Base-by-base conservation (phyloP, 2,797 vertebrate species). In the Propithecus perrieri region DNA sequence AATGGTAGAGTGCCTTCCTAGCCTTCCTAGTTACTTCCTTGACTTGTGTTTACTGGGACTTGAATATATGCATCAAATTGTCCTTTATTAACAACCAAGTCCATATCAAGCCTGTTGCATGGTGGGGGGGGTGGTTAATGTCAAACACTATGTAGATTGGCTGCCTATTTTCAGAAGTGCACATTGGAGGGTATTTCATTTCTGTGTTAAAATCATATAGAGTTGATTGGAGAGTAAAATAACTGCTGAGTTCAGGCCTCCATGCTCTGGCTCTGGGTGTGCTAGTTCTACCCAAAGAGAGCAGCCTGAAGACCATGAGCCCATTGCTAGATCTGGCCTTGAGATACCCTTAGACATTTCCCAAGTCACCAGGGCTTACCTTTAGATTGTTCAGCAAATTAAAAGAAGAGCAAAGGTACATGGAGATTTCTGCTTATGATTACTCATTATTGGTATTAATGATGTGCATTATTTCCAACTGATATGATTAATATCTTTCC, bases 21-120 rank as follows among this genome's bases (percentile, higher is more conserved):
- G 33, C 76, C 53, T 94, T 94, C n/a, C 43, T 91, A 86, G 92
- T 97, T 96, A 97, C 84, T 97, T 96, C 84, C 97, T 98, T 97
- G 94, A 97, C 97, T 97, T 97, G 89, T 84, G 74, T 97, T 98
- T 94, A 79, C 94, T 88, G 33, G 94, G 53, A 96, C 93, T 97
- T 97, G 71, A 97, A 90, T 96, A 74, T 79, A 61, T 69, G 55
- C 24, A 41, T 80, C 55, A 83, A 95, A 94, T 26, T 87, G 72
- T 86, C 84, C 94, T 97, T 98, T 95, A 96, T 96, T 98, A 98
- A 96, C 69, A 89, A 63, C 57, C 78, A 93, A 43, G 94, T 63
- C 0, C 30, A 69, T 74, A 22, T 33, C n/a, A 92, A 43, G 94
- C 96, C 95, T 92, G 93, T 57, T 91, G 79, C 38, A 11, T 26